Base-by-base conservation (phyloP, 2,113 vertebrate species). In the Cygnus atratus region DNA sequence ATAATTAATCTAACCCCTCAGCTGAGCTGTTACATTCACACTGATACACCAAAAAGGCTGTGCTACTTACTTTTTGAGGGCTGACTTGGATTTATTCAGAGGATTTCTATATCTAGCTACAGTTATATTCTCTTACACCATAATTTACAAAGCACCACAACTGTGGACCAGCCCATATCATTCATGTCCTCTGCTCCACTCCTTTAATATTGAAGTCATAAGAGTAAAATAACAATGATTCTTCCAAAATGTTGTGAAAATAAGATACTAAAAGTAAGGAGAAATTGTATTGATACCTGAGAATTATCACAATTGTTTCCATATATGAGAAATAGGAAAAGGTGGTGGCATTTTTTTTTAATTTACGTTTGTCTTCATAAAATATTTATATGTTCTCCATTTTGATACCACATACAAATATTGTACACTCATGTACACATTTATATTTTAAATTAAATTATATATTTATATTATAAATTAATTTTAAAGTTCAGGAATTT, bases 151-250 rank as follows among this genome's bases (percentile, higher is more conserved):
- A 75, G 17, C 18, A 20, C 39, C 62, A 22, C 3, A 55, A 22
- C 15, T 62, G 11, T 46, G 14, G 26, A 50, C 9, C 13, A 90
- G n/a, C 5, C 15, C 5, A 13, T 11, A 58, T 12, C 11, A 74
- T 58, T 58, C 3, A 17, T 19, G 18, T 65, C 3, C 0, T 50
- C 2, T 61, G 0, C 18, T 2, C 3, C 3, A 50, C 61, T 67
- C 37, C 22, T 80, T 33, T 66, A 84, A 62, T 35, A 43, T 35
- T 67, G n/a, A 59, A 50, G 5, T 71, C 9, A 63, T 28, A 62
- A 37, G 5, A 4, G 29, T 17, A 90, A 12, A 84, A 89, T 18
- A 72, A 5, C 5, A 74, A 48, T 0, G 3, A 62, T 18, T 25
- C 35, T 61, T 62, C 17, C 3, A 77, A 85, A 92, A 58, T 58